Evolutionary conservation across 2,797 vertebrate genomes (phyloP).

Genomic region (Echiichthys vipera): DNA sequence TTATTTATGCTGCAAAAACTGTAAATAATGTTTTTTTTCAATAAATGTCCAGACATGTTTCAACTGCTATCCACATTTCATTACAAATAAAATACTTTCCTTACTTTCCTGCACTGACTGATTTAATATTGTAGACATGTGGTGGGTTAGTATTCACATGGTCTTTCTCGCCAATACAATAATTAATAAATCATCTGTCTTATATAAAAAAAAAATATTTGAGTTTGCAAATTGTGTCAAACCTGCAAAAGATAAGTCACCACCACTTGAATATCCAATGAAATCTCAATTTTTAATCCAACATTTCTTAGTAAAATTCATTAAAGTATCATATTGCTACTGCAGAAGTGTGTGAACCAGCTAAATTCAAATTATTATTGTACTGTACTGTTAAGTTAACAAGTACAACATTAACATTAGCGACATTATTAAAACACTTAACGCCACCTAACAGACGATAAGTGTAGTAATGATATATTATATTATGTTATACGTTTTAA

Average conservation of each 20-base stretch:
- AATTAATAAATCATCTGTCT: neutral
- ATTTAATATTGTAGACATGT: neutral
- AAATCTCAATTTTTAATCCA: neutral
- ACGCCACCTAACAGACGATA: too few relatives aligned
- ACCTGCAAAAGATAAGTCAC: neutral
- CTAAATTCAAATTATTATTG: too few relatives aligned
- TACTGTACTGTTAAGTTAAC: too few relatives aligned
- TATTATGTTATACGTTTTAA: neutral
- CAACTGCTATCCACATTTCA: neutral
- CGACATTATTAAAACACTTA: too few relatives aligned
- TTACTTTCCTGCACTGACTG: neutral
- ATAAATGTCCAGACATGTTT: neutral
- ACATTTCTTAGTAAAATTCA: neutral
- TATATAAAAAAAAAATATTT: neutral
- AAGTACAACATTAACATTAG: neutral
- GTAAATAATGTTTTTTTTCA: neutral
- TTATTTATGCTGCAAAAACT: neutral
- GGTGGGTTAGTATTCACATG: neutral
- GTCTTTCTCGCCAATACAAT: neutral
- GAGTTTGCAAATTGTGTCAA: neutral
- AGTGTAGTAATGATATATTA: too few relatives aligned
- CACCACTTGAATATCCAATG: neutral
- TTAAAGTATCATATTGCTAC: neutral
- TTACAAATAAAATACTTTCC: constrained; percentile 1
- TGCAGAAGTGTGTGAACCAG: neutral